Conservation (phyloP, 1,140 invertebrate species). For the Macrobrachium nipponense region DNA sequence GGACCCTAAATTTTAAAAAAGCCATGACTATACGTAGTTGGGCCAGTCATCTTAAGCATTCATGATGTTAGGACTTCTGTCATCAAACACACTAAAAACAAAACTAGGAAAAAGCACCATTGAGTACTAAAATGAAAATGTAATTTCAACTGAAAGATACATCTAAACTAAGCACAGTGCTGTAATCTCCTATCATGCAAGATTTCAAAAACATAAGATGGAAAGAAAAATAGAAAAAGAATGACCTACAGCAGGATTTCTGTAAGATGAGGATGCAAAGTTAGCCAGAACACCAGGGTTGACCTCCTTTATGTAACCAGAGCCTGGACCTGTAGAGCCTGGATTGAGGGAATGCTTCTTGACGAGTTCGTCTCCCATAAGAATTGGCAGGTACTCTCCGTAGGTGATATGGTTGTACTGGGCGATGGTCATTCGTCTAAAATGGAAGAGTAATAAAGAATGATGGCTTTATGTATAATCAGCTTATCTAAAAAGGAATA, state of each 20-base stretch:
- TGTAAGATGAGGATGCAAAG: slow-evolving; percentile 65
- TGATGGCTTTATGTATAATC: not conserved
- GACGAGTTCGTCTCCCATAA: slow-evolving; percentile 63
- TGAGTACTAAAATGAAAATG: too few relatives aligned
- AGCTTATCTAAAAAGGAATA: too few relatives aligned
- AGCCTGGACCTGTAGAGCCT: slow-evolving; percentile 48
- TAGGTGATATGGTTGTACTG: slow-evolving; percentile 69
- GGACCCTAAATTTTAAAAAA: too few relatives aligned
- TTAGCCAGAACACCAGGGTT: slow-evolving; percentile 63
- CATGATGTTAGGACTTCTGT: too few relatives aligned
- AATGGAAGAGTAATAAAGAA: not conserved
- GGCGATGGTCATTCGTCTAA: slow-evolving; percentile 64
- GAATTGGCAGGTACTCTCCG: slow-evolving; percentile 69
- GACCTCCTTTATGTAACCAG: slow-evolving; percentile 65
- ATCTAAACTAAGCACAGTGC: too few relatives aligned
- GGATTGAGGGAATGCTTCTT: slow-evolving; percentile 60
- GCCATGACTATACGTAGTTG: too few relatives aligned
- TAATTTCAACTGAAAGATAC: too few relatives aligned
- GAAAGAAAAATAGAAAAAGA: not conserved
- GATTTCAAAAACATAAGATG: too few relatives aligned
- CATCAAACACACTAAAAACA: too few relatives aligned
- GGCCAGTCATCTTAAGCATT: too few relatives aligned
- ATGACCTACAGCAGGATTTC: slow-evolving; percentile 64
- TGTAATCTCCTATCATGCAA: too few relatives aligned
- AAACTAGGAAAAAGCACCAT: too few relatives aligned